Evolutionary conservation across 2,888 invertebrate genomes (phyloP).

Genomic region (Clunio marinus): DNA sequence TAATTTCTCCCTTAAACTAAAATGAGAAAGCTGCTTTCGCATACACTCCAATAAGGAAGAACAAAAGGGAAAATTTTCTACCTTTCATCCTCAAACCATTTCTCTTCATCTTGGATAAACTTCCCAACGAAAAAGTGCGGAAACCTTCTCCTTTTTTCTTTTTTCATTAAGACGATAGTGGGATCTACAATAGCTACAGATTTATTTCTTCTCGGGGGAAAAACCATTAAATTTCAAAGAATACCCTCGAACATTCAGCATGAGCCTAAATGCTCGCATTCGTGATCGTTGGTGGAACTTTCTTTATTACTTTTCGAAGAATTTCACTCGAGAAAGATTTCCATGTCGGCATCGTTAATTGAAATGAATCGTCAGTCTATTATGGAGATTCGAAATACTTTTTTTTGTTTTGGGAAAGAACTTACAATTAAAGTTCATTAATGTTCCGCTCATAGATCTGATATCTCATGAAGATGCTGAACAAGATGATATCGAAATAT

Average conservation of each 20-base stretch:
- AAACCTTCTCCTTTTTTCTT: too few relatives aligned
- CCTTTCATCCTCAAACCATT: too few relatives aligned
- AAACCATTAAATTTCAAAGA: background rate
- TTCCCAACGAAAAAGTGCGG: background rate
- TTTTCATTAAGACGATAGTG: conserved; percentile 5
- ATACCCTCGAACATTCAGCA: background rate
- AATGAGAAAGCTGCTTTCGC: background rate
- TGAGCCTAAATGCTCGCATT: background rate
- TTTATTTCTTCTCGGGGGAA: background rate
- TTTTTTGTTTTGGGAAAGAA: too few relatives aligned
- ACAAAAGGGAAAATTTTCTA: background rate
- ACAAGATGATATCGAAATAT: background rate
- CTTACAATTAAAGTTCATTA: too few relatives aligned
- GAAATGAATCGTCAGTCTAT: background rate
- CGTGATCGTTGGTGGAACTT: background rate
- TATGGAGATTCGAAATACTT: too few relatives aligned
- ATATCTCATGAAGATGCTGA: background rate
- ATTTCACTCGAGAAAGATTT: background rate
- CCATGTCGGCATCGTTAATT: background rate
- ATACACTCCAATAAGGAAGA: background rate
- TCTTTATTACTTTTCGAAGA: background rate
- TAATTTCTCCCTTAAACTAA: background rate
- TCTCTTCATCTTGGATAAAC: background rate
- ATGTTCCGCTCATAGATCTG: too few relatives aligned
- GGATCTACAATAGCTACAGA: background rate